Percentiles rank a stretch among this genome's conserved stretches.
These are phyloP conservation scores for Cryptocheilus praepositus DNA, from an alignment of 2,888 invertebrate species.

Conservation along the genomic window DNA sequence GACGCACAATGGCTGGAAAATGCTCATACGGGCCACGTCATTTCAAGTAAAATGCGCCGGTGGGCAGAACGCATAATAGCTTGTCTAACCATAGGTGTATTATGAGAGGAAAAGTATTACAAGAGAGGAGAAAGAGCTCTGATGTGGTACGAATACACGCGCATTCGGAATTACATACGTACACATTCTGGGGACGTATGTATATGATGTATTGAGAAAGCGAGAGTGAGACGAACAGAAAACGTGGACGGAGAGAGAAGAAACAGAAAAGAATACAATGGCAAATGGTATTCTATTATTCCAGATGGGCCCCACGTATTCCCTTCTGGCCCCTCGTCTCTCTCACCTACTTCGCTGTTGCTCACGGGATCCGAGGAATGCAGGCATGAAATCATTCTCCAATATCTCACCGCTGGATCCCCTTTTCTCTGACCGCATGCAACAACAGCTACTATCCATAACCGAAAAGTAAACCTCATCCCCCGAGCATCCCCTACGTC, in stretches of 20 bases:
- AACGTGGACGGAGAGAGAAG: conserved; percentile 19
- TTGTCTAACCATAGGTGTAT: conserved; percentile 39
- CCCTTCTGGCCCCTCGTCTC: conserved; percentile 31
- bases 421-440: conserved; percentile 26
- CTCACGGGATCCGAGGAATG: conserved; percentile 60
- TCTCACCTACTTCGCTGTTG: conserved; percentile 34
- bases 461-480: conserved; percentile 50
- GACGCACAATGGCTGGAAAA: conserved; percentile 29
- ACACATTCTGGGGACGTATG: conserved; percentile 17
- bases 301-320: conserved; percentile 64
- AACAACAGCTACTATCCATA: conserved; percentile 43
- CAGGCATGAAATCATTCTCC: conserved; percentile 69
- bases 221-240: neutral
- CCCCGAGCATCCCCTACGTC: conserved; percentile 45
- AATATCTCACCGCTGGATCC: conserved; percentile 63
- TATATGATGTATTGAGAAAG: conserved; percentile 15
- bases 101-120: conserved; percentile 26
- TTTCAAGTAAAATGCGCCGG: conserved; percentile 48
- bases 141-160: conserved; percentile 10
- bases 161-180: conserved; percentile 35
- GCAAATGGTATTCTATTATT: conserved; percentile 74
- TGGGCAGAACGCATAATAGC: conserved; percentile 51
- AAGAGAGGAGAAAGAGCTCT: conserved; percentile 30
- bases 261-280: conserved; percentile 60
- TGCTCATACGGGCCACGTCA: conserved; percentile 57